phyloP scores from a whole-genome alignment of 1,140 invertebrate genomes.

The Meloidogyne chitwoodi region DNA sequence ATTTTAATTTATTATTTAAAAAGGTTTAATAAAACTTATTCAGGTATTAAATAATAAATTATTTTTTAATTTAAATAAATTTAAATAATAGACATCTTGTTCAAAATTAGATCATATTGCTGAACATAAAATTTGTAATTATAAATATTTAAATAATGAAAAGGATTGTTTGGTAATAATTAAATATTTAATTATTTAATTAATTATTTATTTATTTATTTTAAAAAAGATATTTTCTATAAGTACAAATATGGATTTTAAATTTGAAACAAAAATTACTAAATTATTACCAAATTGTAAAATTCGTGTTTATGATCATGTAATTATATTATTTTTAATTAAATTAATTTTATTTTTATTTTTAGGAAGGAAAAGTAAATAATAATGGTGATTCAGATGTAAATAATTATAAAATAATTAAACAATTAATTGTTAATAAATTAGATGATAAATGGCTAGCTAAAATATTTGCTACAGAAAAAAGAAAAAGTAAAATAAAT shows the following conservation, averaged over 20 bases:
- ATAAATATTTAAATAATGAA: not conserved
- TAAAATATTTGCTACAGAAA: constrained; percentile 3
- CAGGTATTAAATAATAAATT: constrained; percentile 1
- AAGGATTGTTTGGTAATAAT: constrained; percentile 8
- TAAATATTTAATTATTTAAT: not conserved
- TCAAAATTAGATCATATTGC: constrained; percentile 7
- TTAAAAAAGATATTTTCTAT: constrained; percentile 11
- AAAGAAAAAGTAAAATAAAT: constrained; percentile 16
- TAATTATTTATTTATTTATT: not conserved
- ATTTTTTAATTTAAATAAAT: not conserved
- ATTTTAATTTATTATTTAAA: not conserved
- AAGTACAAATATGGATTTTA: not conserved
- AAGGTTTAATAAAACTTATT: not conserved
- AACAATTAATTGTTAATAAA: not conserved
- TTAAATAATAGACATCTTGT: not conserved
- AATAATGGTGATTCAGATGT: not conserved
- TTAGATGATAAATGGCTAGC: constrained; percentile 10
- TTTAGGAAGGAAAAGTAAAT: constrained; percentile 5
- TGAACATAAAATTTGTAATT: constrained; percentile 3
- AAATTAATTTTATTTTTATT: not conserved
- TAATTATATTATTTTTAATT: not conserved
- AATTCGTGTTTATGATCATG: constrained; percentile 18
- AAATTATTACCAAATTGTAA: constrained; percentile 11
- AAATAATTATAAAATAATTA: constrained; percentile 3
- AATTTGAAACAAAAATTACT: constrained; percentile 11